Percentiles rank a stretch among this genome's conserved stretches.
Evolutionary conservation across 2,113 vertebrate species (phyloP).

Genomic region (Ranitomeya imitator): DNA sequence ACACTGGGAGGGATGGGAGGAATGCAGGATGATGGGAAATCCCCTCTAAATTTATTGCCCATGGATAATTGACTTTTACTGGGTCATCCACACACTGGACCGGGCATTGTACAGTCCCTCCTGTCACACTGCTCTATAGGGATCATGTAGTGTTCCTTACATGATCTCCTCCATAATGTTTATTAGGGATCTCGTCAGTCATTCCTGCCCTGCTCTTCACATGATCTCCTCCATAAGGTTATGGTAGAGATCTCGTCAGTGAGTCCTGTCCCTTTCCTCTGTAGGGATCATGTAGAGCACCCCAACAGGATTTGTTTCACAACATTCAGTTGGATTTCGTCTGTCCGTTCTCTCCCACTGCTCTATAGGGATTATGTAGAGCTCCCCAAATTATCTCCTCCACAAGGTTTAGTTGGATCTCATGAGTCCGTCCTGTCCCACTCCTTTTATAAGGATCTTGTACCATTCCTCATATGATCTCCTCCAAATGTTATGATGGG

Average conservation of each 20-base stretch:
- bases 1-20: too few species aligned
- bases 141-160: neutral
- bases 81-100: too few species aligned
- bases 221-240: neutral
- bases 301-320: neutral
- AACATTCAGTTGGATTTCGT: too few species aligned
- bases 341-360: too few species aligned
- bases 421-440: too few species aligned
- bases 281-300: too few species aligned
- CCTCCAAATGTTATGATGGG: neutral
- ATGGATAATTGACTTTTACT: too few species aligned
- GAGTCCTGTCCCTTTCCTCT: neutral
- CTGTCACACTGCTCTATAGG: neutral
- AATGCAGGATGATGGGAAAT: too few species aligned
- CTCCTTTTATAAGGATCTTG: neutral
- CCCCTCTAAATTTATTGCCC: too few species aligned
- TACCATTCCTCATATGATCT: neutral
- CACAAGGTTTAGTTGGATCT: too few species aligned
- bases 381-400: neutral
- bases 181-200: neutral
- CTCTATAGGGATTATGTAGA: neutral
- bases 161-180: neutral
- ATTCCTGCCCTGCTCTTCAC: neutral
- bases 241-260: neutral
- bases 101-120: too few species aligned